Percentiles rank a stretch among this genome's conserved stretches.
These are phyloP conservation scores for Synergus itoensis DNA, from an alignment of 2,888 invertebrate species.

Conservation along the genomic window DNA sequence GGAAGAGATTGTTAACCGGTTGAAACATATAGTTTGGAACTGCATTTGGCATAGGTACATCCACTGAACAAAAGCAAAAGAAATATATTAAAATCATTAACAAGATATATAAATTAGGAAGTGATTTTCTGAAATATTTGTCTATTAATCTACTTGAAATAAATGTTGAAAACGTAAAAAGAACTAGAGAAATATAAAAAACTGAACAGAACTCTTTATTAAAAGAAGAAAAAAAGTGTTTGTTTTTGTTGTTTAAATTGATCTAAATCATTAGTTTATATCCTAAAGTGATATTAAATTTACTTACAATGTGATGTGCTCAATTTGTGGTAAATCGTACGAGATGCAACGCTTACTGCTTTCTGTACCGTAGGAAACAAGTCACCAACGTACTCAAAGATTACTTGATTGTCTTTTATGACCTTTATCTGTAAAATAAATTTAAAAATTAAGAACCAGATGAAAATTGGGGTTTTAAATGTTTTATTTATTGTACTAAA, in stretches of 20 bases:
- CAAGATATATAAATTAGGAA: no score
- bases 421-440: slow-evolving; percentile 61
- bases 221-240: no score
- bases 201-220: no score
- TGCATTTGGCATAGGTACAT: neutral
- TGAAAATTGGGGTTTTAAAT: neutral
- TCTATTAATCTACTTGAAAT: neutral
- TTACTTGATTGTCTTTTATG: slow-evolving; percentile 51
- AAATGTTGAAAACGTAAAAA: neutral
- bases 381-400: slow-evolving; percentile 63
- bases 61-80: neutral
- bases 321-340: slow-evolving; percentile 61
- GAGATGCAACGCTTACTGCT: slow-evolving; percentile 61
- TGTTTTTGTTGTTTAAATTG: no score
- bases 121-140: no score
- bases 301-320: slow-evolving; percentile 32
- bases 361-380: slow-evolving; percentile 59
- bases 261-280: neutral
- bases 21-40: neutral
- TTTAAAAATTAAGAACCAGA: neutral
- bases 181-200: no score
- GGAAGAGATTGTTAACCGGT: neutral
- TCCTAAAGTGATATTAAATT: neutral
- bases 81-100: neutral
- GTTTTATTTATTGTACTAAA: slow-evolving; percentile 25